Evolutionary conservation across 2,113 vertebrate genomes (phyloP).

Genomic region (Origma solitaria): DNA sequence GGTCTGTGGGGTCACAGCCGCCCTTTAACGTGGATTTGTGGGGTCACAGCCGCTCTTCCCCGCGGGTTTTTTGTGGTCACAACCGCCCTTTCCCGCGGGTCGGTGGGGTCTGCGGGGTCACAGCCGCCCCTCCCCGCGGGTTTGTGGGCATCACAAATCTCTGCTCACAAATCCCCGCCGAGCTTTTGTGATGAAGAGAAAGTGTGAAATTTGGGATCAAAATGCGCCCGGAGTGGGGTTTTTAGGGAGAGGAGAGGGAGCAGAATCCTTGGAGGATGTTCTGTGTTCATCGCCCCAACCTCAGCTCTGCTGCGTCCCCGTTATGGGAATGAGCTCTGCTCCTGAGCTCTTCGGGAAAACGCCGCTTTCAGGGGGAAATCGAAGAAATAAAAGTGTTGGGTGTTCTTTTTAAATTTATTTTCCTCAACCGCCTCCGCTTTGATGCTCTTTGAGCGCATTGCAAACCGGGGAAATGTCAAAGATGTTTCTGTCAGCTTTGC

Average conservation of each 20-base stretch:
- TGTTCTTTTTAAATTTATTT: rapidly evolving
- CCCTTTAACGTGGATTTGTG: background rate
- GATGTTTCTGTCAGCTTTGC: background rate
- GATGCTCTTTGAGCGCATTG: background rate
- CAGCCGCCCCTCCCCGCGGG: background rate
- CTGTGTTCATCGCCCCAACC: too few species aligned
- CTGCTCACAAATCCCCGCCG: rapidly evolving
- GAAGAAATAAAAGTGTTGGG: background rate
- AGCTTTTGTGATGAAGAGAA: rapidly evolving
- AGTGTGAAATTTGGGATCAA: background rate
- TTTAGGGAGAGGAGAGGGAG: background rate
- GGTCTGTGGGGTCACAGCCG: rapidly evolving
- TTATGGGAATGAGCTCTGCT: rapidly evolving
- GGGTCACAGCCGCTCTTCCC: too few species aligned
- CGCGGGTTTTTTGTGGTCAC: too few species aligned
- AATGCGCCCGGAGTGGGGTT: background rate
- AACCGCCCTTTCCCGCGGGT: too few species aligned
- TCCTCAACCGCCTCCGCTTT: background rate
- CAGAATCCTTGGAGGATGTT: background rate
- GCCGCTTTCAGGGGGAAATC: background rate
- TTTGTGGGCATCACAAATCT: too few species aligned
- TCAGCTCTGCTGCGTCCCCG: background rate
- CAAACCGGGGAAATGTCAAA: rapidly evolving
- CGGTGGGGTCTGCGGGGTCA: too few species aligned
- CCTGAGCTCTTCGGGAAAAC: background rate